Percentiles rank a stretch among this genome's conserved stretches.
phyloP scores from a whole-genome alignment of 1,140 invertebrate species.

The Temnothorax curvispinosus region DNA sequence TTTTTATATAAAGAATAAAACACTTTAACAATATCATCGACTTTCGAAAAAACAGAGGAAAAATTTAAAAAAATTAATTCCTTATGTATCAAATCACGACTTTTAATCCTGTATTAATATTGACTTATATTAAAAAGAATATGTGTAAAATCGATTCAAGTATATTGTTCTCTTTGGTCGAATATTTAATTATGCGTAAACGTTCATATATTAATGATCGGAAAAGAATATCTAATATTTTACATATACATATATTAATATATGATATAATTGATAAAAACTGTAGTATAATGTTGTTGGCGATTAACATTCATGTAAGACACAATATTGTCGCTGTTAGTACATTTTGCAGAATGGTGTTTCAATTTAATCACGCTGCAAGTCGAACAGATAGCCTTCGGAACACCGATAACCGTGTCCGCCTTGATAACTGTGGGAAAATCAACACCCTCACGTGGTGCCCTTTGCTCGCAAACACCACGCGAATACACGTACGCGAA shows the following conservation, averaged over 20 bases:
- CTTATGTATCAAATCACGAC: background rate
- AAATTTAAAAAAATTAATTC: background rate
- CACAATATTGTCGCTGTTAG: background rate
- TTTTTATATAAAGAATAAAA: background rate
- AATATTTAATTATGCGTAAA: background rate
- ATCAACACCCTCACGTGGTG: slow-evolving; percentile 60
- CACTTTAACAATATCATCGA: background rate
- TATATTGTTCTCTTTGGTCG: background rate
- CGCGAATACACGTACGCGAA: slow-evolving; percentile 44
- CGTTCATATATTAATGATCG: background rate
- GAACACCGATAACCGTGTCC: slow-evolving; percentile 62
- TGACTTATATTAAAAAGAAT: background rate
- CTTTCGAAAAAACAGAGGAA: background rate
- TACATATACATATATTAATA: background rate
- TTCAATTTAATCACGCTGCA: slow-evolving; percentile 45
- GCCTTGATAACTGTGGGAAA: slow-evolving; percentile 80
- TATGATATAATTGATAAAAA: background rate
- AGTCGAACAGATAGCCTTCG: slow-evolving; percentile 50
- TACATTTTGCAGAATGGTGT: background rate
- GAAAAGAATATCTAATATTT: background rate
- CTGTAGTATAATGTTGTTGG: background rate
- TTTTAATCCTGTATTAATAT: background rate
- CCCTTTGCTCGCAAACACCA: slow-evolving; percentile 54
- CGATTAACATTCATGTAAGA: background rate
- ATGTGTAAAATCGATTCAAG: background rate